These are phyloP conservation scores for Drosophila busckii DNA, from an alignment of 1,140 invertebrate species.

Conservation along the genomic window DNA sequence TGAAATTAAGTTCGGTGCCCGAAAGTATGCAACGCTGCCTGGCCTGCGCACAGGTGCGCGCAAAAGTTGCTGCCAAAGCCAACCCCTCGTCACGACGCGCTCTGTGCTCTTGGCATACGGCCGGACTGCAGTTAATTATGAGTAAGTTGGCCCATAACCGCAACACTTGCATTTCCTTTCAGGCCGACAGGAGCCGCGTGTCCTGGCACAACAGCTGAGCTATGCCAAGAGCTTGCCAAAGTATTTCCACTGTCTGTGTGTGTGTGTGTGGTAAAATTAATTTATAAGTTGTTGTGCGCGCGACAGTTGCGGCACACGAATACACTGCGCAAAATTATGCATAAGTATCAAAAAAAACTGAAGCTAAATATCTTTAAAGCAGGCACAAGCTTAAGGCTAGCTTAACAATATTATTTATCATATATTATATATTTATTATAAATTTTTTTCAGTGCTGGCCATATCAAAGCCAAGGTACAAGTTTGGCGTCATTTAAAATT, in stretches of 20 bases:
- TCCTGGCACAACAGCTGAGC: constrained; percentile 47
- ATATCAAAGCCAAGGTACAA: constrained; percentile 14
- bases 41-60: constrained; percentile 24
- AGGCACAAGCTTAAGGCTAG: no score
- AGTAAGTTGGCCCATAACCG: constrained; percentile 49
- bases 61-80: no score
- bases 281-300: constrained; percentile 63
- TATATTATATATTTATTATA: not conserved
- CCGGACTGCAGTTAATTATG: constrained; percentile 74
- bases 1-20: constrained; percentile 54
- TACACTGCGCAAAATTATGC: no score
- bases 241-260: no score
- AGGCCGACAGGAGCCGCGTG: constrained; percentile 18
- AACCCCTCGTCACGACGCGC: not conserved
- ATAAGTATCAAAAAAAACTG: no score
- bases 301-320: constrained; percentile 16
- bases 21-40: constrained; percentile 31
- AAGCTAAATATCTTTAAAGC: no score
- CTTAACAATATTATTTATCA: no score
- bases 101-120: not conserved
- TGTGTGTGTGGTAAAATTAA: constrained; percentile 63
- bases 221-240: constrained; percentile 50
- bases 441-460: constrained; percentile 15
- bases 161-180: constrained; percentile 42
- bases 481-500: constrained; percentile 25